Conservation (phyloP, 2,888 invertebrate genomes). For the Mycalesis mineus region DNA sequence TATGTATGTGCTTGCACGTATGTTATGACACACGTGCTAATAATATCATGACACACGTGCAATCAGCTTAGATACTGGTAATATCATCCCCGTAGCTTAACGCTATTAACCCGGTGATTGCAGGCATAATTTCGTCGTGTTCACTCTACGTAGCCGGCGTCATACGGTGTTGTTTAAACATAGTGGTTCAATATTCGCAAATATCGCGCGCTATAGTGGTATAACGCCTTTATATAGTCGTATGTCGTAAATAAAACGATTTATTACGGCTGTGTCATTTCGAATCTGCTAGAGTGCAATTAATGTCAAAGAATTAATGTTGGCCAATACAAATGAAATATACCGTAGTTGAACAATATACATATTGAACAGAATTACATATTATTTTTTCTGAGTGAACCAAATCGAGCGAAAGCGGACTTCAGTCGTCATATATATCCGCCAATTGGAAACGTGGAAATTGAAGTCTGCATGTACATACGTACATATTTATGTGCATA, state of each 20-base stretch:
- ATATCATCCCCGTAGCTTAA: no score
- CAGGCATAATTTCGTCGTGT: no score
- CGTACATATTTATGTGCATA: no score
- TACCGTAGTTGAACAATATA: not conserved
- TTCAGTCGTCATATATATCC: slow-evolving; percentile 20
- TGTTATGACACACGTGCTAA: no score
- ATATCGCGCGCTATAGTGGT: not conserved
- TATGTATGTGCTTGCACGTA: no score
- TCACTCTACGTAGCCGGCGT: no score
- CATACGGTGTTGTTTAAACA: not conserved
- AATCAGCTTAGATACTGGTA: no score
- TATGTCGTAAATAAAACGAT: not conserved
- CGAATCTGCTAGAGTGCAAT: slow-evolving; percentile 2
- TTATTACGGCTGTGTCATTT: not conserved
- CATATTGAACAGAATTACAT: slow-evolving; percentile 1
- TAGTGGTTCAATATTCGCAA: not conserved
- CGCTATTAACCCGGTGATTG: no score
- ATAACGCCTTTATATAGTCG: not conserved
- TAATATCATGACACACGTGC: no score
- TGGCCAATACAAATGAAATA: not conserved
- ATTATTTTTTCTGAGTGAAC: not conserved
- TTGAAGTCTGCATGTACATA: slow-evolving; percentile 12
- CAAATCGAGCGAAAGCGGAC: slow-evolving; percentile 13
- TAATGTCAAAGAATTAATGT: slow-evolving; percentile 4
- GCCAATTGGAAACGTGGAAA: slow-evolving; percentile 19